A percentile compares a stretch with the other conserved stretches of the same genome.
phyloP scores from a whole-genome alignment of 2,113 vertebrate genomes.

The Peromyscus leucopus region DNA sequence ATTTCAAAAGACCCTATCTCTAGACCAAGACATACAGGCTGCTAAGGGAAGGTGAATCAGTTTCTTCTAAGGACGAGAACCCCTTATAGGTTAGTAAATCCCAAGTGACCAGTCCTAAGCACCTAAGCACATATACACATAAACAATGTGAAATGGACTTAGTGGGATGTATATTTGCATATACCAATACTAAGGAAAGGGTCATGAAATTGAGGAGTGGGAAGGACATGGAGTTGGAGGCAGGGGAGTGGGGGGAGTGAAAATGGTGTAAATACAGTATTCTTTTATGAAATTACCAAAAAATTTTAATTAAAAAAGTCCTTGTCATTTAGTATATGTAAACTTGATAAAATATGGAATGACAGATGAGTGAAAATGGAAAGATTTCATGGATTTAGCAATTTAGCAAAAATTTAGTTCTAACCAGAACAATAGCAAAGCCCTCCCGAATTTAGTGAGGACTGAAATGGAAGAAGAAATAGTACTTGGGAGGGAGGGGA shows the following conservation, averaged over 20 bases:
- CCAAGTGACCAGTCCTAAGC: not conserved
- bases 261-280: not conserved
- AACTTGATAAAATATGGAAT: slow-evolving; percentile 9
- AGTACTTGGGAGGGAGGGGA: not conserved
- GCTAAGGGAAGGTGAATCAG: not conserved
- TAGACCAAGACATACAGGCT: not conserved
- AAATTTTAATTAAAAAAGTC: not conserved
- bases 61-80: not conserved
- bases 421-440: not conserved
- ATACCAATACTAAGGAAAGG: not conserved
- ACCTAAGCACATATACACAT: not conserved
- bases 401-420: not conserved
- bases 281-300: not conserved
- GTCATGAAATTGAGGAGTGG: not conserved
- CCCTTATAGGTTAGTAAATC: not conserved
- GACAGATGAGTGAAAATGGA: not conserved
- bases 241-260: not conserved
- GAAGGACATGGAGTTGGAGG: not conserved
- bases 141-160: not conserved
- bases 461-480: not conserved
- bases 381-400: not conserved
- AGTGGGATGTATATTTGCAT: not conserved
- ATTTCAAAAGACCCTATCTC: not conserved
- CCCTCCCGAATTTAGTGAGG: not conserved
- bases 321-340: not conserved